Conservation (phyloP, 2,113 vertebrate genomes). For the Sapajus apella region DNA sequence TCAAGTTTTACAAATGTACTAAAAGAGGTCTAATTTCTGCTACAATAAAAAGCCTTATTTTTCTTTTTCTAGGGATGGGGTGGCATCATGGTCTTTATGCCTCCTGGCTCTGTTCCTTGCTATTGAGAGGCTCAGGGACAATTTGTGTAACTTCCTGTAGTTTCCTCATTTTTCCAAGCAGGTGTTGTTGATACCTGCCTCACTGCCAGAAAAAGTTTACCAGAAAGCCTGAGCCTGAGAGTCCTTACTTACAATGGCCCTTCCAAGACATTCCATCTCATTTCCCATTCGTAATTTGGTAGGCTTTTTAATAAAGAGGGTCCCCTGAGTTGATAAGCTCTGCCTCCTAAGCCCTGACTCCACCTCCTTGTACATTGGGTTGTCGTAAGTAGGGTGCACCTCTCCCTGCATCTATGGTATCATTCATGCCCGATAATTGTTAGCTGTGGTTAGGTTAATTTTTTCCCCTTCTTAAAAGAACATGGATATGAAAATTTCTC, state of each 20-base stretch:
- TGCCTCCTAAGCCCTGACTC: background rate
- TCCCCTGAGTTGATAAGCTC: background rate
- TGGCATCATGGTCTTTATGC: background rate
- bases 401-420: background rate
- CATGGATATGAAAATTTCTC: background rate
- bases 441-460: background rate
- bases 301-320: background rate
- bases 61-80: background rate
- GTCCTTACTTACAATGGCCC: background rate
- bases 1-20: background rate
- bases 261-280: background rate
- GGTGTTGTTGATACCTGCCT: background rate
- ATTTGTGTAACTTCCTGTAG: background rate
- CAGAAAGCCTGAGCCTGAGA: background rate
- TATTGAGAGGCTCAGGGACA: background rate
- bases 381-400: background rate
- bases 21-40: constrained; percentile 9
- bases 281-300: background rate
- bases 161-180: constrained; percentile 3
- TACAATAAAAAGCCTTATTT: background rate
- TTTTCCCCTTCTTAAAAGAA: constrained; percentile 8
- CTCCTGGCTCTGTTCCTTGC: background rate
- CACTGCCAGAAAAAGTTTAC: background rate
- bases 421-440: background rate
- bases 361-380: background rate